Evolutionary conservation across 2,888 invertebrate genomes (phyloP), one percentile per base, ranked within the genome.

Genomic region (Eupithecia insigniata): DNA sequence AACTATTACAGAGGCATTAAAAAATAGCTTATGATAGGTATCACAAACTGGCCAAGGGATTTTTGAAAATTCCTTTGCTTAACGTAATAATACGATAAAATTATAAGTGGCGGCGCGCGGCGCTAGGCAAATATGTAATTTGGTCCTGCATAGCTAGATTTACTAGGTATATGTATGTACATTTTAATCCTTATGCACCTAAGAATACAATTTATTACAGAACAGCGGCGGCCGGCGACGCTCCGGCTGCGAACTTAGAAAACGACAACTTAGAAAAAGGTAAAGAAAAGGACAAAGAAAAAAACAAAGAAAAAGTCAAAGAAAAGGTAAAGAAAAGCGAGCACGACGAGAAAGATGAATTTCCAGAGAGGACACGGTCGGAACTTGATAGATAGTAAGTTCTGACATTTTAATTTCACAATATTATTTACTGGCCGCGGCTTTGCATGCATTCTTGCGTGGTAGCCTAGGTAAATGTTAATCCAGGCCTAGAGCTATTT

Each of bases 171-270:
- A n/a, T n/a, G n/a, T n/a, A n/a, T n/a, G n/a, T n/a, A 39, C 5
- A n/a, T n/a, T 46, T 46, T 46, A 46, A 46, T 8, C 46, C 46
- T n/a, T n/a, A 46, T 2, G 18, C 1, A n/a, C 46, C 18, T 46
- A n/a, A 46, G 46, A 39, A 39, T 39, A 39, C 16, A 39, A 1
- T 16, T 4, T 43, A 43, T 65, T 18, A 30, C 61, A 81, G 79
- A 7, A 67, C 72, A 12, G 70, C 79, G 7, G 82, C 80, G 28
- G 83, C 73, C 0, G 84, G 84, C 7, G 85, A 84, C 18, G 82
- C 82, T 2, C 77, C 81, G 1, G 26, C 72, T 0, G 72, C 66
- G 34, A 78, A 80, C 55, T 2, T n/a, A n/a, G 46, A 43, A 18
- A 43, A 43, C 18, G 80, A 73, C 18, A 81, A 69, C n/a, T n/a